Conservation (phyloP, 2,797 vertebrate genomes). For the Dermochelys coriacea region DNA sequence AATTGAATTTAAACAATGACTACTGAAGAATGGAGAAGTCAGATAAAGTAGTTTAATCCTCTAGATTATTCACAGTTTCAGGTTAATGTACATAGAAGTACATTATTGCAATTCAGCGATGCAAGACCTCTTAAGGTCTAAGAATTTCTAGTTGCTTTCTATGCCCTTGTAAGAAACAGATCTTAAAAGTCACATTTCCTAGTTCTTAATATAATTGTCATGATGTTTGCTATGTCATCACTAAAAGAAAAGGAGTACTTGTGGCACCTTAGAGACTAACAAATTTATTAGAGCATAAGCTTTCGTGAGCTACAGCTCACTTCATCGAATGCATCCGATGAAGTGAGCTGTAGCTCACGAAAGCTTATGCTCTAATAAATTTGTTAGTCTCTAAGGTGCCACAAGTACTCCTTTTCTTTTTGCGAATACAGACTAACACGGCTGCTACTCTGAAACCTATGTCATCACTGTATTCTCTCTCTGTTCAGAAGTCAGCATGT, state of each 20-base stretch:
- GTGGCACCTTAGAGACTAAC: too few relatives aligned
- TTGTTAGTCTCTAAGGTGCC: too few relatives aligned
- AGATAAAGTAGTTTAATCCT: conserved; percentile 42
- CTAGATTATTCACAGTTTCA: conserved; percentile 25
- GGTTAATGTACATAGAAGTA: conserved; percentile 29
- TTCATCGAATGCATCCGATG: too few relatives aligned
- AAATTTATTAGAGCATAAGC: too few relatives aligned
- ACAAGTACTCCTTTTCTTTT: too few relatives aligned
- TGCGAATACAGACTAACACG: too few relatives aligned
- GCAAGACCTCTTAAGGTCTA: conserved; percentile 28
- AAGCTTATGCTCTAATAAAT: too few relatives aligned
- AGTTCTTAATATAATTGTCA: conserved; percentile 40
- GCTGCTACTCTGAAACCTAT: too few relatives aligned
- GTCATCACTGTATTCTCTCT: not conserved
- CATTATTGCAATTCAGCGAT: conserved; percentile 41
- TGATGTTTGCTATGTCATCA: conserved; percentile 1
- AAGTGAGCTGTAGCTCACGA: too few relatives aligned
- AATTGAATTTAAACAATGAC: conserved; percentile 44
- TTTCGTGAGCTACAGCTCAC: too few relatives aligned
- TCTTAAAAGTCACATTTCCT: conserved; percentile 26
- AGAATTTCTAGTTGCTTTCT: conserved; percentile 29
- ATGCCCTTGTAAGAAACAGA: conserved; percentile 8
- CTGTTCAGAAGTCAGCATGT: not conserved
- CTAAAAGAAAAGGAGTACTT: too few relatives aligned
- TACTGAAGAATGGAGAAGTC: conserved; percentile 23